Evolutionary conservation across 2,888 invertebrate species (phyloP).

Genomic region (Pseudanteris insignis): DNA sequence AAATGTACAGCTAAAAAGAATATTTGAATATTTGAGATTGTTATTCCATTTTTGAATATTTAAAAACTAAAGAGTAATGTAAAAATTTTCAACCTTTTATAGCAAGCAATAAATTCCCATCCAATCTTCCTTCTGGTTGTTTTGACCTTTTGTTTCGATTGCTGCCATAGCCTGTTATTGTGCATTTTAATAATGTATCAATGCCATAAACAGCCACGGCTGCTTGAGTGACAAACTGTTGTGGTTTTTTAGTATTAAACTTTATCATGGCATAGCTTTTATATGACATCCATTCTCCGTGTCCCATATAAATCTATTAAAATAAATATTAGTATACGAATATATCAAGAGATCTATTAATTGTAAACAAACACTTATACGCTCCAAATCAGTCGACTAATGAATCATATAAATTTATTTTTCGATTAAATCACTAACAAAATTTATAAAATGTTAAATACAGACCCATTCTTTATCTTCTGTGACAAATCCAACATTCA

Average conservation of each 20-base stretch:
- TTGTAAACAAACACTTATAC: too few relatives aligned
- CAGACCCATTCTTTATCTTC: constrained; percentile 33
- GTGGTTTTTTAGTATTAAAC: constrained; percentile 28
- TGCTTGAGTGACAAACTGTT: constrained; percentile 29
- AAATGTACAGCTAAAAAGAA: too few relatives aligned
- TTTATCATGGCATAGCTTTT: constrained; percentile 36
- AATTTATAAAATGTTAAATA: too few relatives aligned
- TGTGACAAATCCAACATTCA: constrained; percentile 28
- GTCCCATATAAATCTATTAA: constrained; percentile 32
- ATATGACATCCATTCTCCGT: constrained; percentile 38
- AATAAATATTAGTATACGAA: too few relatives aligned
- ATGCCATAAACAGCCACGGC: constrained; percentile 34
- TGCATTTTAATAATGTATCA: constrained; percentile 31
- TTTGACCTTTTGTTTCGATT: constrained; percentile 33
- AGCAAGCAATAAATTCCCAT: constrained; percentile 29
- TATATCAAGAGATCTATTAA: too few relatives aligned
- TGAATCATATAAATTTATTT: too few relatives aligned
- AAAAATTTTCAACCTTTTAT: constrained; percentile 25
- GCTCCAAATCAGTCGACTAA: too few relatives aligned
- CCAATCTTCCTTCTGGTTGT: constrained; percentile 26
- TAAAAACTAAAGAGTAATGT: too few relatives aligned
- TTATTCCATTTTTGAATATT: too few relatives aligned
- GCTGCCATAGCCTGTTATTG: constrained; percentile 31
- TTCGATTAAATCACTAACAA: too few relatives aligned
- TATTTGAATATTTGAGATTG: too few relatives aligned